A percentile compares a stretch with the other conserved stretches of the same genome.
phyloP scores from a whole-genome alignment of 2,888 invertebrate species.

The Epinotia ramella region DNA sequence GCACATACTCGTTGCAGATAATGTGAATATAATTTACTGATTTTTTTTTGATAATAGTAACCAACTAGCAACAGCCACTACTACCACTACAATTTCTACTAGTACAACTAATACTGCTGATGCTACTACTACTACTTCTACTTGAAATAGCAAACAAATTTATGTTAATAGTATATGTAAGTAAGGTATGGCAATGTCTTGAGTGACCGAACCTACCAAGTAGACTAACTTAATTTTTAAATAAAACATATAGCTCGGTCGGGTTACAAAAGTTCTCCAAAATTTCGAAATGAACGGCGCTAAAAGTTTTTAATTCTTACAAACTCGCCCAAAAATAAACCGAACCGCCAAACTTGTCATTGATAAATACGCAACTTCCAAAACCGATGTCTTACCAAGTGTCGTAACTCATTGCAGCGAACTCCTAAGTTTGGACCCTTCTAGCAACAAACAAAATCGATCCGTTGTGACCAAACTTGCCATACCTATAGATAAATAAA shows the following conservation, averaged over 20 bases:
- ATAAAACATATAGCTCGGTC: too few relatives aligned
- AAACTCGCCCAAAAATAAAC: constrained; percentile 5
- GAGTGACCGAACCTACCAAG: neutral
- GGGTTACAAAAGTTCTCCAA: neutral
- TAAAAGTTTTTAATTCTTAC: neutral
- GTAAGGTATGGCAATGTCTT: neutral
- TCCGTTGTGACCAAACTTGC: constrained; percentile 77
- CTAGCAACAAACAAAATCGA: constrained; percentile 53
- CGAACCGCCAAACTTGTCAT: constrained; percentile 26
- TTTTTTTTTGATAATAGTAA: too few relatives aligned
- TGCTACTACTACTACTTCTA: too few relatives aligned
- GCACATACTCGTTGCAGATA: neutral
- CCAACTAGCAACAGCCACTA: too few relatives aligned
- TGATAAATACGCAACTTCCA: constrained; percentile 26
- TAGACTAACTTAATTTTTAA: neutral
- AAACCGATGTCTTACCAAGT: neutral
- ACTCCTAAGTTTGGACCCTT: constrained; percentile 39
- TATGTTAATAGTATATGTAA: too few relatives aligned
- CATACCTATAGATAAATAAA: constrained; percentile 76
- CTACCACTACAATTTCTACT: too few relatives aligned
- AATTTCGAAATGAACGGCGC: neutral
- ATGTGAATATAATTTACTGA: neutral
- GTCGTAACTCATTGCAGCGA: constrained; percentile 27
- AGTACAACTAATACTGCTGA: too few relatives aligned
- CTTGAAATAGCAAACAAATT: too few relatives aligned